phyloP scores from a whole-genome alignment of 2,113 vertebrate genomes.

The Rhea pennata region DNA sequence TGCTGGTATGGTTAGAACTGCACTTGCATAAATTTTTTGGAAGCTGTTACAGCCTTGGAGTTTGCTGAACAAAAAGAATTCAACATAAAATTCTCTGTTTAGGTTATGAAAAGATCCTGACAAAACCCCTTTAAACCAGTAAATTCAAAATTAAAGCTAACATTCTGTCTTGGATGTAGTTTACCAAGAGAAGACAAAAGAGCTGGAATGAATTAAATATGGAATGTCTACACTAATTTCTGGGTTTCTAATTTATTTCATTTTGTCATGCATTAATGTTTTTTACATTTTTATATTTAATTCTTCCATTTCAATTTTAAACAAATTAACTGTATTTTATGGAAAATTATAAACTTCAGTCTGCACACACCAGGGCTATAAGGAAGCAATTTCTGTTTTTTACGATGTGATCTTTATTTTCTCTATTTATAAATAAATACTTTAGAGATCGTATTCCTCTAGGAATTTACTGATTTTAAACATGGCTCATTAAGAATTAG shows the following conservation, averaged over 20 bases:
- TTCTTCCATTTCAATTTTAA: background rate
- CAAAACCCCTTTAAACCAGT: background rate
- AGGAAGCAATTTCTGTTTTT: background rate
- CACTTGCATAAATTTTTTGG: background rate
- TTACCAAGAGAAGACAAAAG: background rate
- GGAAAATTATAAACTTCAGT: background rate
- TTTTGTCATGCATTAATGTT: background rate
- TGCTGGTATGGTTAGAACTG: background rate
- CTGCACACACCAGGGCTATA: accelerated
- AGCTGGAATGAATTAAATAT: background rate
- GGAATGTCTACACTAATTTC: background rate
- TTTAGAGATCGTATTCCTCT: background rate
- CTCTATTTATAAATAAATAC: background rate
- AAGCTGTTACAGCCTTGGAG: background rate
- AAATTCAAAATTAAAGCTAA: background rate
- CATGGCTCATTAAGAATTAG: background rate
- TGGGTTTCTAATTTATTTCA: background rate
- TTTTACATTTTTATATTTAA: background rate
- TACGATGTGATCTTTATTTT: background rate
- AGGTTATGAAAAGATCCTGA: background rate
- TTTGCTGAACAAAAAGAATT: background rate
- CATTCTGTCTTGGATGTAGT: background rate
- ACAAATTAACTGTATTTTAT: background rate
- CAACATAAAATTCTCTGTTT: background rate
- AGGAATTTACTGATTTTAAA: background rate